A percentile compares a stretch with the other conserved stretches of the same genome.
Evolutionary conservation across 1,140 invertebrate species (phyloP).

Genomic region (Calephelis nemesis): DNA sequence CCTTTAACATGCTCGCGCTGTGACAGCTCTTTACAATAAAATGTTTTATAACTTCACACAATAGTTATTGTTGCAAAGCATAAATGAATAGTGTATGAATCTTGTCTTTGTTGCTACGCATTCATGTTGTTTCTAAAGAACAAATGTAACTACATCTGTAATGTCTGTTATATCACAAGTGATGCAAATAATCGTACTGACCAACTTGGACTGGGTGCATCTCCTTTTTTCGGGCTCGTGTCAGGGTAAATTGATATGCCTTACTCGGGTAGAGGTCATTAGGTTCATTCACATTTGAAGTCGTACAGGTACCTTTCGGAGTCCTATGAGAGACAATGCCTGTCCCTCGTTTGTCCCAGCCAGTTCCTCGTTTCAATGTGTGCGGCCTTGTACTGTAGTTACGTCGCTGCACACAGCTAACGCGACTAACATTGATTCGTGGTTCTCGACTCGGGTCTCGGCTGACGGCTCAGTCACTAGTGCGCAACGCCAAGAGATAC

Average conservation of each 20-base stretch:
- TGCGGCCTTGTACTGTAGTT: constrained; percentile 38
- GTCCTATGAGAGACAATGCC: constrained; percentile 40
- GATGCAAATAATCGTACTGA: not conserved
- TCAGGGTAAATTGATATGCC: constrained; percentile 1
- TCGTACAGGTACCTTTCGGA: constrained; percentile 31
- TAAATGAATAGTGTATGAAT: constrained; percentile 17
- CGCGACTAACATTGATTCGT: constrained; percentile 69
- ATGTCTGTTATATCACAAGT: not conserved
- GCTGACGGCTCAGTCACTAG: constrained; percentile 71
- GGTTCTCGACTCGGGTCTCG: constrained; percentile 55
- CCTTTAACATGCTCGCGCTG: no score
- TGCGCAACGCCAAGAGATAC: constrained; percentile 68
- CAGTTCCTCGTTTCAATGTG: constrained; percentile 40
- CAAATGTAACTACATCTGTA: not conserved
- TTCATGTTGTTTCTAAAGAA: not conserved
- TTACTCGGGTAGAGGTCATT: constrained; percentile 19
- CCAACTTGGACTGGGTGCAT: not conserved
- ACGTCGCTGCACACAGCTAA: constrained; percentile 43
- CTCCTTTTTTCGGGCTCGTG: not conserved
- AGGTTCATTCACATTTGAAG: constrained; percentile 28
- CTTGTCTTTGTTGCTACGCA: constrained; percentile 22
- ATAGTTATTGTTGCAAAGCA: constrained; percentile 25
- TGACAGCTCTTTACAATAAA: no score
- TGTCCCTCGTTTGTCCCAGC: constrained; percentile 40
- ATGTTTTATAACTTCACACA: constrained; percentile 18